phyloP scores from a whole-genome alignment of 2,113 vertebrate species.

The Dasyurus viverrinus region DNA sequence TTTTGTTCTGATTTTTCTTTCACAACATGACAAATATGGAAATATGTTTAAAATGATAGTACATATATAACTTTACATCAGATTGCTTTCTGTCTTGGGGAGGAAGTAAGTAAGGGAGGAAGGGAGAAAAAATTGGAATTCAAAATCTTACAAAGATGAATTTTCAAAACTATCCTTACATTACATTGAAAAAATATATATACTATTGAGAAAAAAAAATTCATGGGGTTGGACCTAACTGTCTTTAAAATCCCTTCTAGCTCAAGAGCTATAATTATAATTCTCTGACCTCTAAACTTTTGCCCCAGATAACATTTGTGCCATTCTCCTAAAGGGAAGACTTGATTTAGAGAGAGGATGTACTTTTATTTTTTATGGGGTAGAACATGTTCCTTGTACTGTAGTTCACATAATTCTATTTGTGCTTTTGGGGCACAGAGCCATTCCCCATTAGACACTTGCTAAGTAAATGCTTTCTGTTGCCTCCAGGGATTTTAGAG shows the following conservation, averaged over 20 bases:
- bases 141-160: too few species aligned
- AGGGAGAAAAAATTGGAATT: too few species aligned
- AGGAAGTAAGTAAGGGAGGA: too few species aligned
- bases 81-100: too few species aligned
- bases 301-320: background rate
- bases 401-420: background rate
- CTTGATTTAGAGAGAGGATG: background rate
- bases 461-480: background rate
- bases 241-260: background rate
- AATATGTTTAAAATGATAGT: too few species aligned
- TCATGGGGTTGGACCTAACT: background rate
- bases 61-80: too few species aligned
- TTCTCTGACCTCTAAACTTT: background rate
- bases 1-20: too few species aligned
- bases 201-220: too few species aligned
- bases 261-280: background rate
- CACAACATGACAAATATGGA: too few species aligned
- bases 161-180: too few species aligned
- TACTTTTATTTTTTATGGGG: background rate
- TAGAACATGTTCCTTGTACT: background rate
- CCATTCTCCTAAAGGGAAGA: background rate
- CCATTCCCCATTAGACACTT: constrained; percentile 2
- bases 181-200: too few species aligned
- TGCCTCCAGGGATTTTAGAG: constrained; percentile 23
- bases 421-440: background rate